Conservation (phyloP, 2,113 vertebrate genomes). For the Callocephalon fimbriatum region DNA sequence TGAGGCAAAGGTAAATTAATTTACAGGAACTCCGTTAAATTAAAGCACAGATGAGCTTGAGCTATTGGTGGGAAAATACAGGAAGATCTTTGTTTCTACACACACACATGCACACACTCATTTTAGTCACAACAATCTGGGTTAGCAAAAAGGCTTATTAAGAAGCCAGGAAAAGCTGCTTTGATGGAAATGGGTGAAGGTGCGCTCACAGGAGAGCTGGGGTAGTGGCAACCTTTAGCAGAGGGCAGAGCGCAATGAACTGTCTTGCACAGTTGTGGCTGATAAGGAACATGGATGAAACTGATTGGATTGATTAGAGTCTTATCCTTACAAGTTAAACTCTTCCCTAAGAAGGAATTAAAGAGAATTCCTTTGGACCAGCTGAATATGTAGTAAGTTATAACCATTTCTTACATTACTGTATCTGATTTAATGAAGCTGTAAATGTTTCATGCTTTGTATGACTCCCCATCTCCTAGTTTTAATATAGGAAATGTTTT, state of each 20-base stretch:
- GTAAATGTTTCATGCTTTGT: neutral
- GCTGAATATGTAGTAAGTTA: neutral
- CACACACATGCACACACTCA: fast-evolving
- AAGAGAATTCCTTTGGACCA: neutral
- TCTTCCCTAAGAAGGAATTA: neutral
- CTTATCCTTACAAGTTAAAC: neutral
- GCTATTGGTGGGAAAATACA: neutral
- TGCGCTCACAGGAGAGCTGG: neutral
- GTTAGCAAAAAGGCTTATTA: neutral
- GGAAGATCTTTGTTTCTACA: neutral
- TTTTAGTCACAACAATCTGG: neutral
- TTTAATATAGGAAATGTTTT: neutral
- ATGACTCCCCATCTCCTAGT: neutral
- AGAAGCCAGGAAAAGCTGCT: neutral
- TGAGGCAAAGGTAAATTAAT: neutral
- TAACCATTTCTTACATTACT: neutral
- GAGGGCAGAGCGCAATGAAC: neutral
- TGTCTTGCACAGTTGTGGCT: neutral
- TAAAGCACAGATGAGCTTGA: neutral
- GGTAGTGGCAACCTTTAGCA: neutral
- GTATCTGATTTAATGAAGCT: neutral
- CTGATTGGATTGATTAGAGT: neutral
- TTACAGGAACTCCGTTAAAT: neutral
- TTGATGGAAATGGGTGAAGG: neutral
- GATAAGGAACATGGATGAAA: neutral